These are phyloP conservation scores for Trichechus manatus DNA, from an alignment of 2,113 vertebrate genomes.

Conservation along the genomic window DNA sequence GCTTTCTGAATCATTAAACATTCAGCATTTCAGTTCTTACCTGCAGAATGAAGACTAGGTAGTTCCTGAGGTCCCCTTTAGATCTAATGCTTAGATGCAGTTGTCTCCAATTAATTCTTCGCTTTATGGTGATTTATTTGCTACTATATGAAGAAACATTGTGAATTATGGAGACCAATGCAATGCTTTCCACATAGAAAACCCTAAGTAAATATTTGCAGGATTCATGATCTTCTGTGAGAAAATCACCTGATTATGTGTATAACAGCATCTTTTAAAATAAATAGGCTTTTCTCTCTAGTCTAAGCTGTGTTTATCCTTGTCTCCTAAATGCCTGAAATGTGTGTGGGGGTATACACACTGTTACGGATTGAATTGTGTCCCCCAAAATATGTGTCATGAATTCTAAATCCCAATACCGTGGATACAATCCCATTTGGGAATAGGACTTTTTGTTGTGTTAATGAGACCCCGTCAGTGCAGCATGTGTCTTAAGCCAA, in stretches of 20 bases:
- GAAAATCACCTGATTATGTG: not conserved
- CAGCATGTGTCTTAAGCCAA: not conserved
- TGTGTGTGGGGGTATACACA: not conserved
- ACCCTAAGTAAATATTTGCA: not conserved
- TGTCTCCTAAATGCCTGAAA: not conserved
- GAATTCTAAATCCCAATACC: not conserved
- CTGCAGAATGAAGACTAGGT: not conserved
- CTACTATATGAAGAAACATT: not conserved
- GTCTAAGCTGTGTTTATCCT: not conserved
- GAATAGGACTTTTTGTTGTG: not conserved
- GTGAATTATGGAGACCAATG: not conserved
- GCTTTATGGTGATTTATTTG: slow-evolving; percentile 38
- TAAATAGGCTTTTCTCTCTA: not conserved
- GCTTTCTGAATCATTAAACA: not conserved
- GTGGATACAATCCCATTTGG: not conserved
- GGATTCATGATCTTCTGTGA: not conserved
- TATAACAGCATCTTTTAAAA: not conserved
- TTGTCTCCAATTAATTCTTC: not conserved
- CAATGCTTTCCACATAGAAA: not conserved
- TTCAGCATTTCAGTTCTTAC: not conserved
- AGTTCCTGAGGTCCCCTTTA: not conserved
- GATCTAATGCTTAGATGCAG: not conserved
- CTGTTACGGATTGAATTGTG: not conserved
- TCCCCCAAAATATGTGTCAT: not conserved
- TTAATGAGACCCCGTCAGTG: not conserved